A percentile compares a stretch with the other conserved stretches of the same genome.
Conservation (phyloP, 2,113 vertebrate genomes). For the Gallinago jamesoni region DNA sequence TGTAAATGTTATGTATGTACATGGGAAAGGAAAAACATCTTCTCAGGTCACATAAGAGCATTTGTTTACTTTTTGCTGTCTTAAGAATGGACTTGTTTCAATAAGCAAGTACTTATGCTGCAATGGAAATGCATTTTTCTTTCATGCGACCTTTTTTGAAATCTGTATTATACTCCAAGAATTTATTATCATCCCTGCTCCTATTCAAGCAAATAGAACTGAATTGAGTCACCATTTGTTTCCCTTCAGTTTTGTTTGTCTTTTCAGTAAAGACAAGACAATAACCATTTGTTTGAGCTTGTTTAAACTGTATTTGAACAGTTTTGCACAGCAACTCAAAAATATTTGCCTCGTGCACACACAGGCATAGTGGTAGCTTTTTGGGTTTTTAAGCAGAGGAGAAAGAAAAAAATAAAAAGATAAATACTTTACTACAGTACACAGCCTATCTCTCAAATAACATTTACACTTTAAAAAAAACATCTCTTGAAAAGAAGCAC, state of each 20-base stretch:
- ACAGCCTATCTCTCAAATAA: neutral
- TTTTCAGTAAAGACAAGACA: neutral
- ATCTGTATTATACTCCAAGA: neutral
- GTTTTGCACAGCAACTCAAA: neutral
- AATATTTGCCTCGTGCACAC: neutral
- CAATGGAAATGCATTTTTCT: neutral
- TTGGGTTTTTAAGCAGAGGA: neutral
- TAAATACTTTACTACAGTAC: neutral
- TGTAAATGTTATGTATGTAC: neutral
- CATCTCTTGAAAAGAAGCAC: neutral
- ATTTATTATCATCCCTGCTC: neutral
- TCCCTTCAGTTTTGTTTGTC: neutral
- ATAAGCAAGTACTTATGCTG: neutral
- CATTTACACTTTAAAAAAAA: constrained; percentile 7
- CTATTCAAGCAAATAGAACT: neutral
- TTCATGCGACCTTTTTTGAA: neutral
- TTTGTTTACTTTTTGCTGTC: neutral
- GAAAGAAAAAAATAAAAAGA: neutral
- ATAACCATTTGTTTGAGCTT: neutral
- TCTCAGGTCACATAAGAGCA: neutral
- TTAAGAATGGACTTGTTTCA: neutral
- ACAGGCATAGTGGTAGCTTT: neutral
- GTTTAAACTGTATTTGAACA: neutral
- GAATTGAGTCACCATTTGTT: neutral
- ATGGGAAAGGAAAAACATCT: neutral